Base-by-base conservation (phyloP, 2,888 invertebrate genomes). In the Thyatira batis region DNA sequence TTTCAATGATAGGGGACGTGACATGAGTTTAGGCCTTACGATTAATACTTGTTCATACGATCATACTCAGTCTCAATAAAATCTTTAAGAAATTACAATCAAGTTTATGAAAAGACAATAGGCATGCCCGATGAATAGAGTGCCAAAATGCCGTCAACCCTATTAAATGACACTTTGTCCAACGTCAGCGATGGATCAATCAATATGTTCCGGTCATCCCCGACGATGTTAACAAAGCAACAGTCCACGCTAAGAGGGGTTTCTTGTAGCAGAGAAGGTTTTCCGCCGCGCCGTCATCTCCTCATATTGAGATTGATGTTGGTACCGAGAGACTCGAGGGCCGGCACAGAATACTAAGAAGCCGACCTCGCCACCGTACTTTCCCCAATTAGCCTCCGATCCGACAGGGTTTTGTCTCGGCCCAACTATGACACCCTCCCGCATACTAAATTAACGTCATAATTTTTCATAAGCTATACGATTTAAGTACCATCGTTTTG, bases 271-370 rank as follows among this genome's bases (percentile, higher is more conserved):
- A 71, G 69, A 67, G 67, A 69, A 69, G 82, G 80, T 78, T 85
- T 87, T 85, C 89, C 88, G 87, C 77, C 76, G 67, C 70, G 74
- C 81, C 88, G 91, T 90, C 91, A 90, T 85, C 84, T 80, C 74
- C 67, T 76, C 79, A 82, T 89, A 91, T 90, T 91, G 90, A 91
- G 90, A 91, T 91, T 91, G 91, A 91, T 91, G 89, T 84, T 81
- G 75, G 71, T 69, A 79, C 80, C 85, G 84, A 77, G 77, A 69
- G 69, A 71, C 65, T 78, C 72, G 71, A 73, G 76, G 76, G 71
- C 67, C 76, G 67, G 73, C 68, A 69, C 83, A 77, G 91, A 90
- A 91, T 91, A 91, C 89, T 89, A 91, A 90, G 80, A 79, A 81
- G 79, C 71, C 62, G 67, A 64, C 20, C 48, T 20, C 48, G 70